These are phyloP conservation scores for Drosophila mayaguana DNA, from an alignment of 2,888 invertebrate genomes.

Conservation along the genomic window DNA sequence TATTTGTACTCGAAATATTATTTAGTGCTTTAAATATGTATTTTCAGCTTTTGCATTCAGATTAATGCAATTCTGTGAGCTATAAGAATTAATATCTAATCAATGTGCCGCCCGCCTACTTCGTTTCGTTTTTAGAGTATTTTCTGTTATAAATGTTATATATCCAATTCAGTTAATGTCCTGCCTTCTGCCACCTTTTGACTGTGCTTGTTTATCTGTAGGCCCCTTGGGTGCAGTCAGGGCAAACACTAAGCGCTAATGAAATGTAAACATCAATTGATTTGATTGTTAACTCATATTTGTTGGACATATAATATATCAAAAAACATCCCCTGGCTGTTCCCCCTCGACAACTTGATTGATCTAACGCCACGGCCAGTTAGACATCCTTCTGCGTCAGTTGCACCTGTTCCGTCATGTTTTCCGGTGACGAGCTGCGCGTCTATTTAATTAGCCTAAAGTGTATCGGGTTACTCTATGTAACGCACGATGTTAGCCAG, in stretches of 20 bases:
- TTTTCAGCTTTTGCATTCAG: no score
- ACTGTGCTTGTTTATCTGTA: neutral
- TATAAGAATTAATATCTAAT: no score
- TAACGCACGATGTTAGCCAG: slow-evolving; percentile 21
- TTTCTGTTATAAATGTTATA: no score
- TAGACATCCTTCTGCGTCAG: slow-evolving; percentile 4
- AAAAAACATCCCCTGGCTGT: neutral
- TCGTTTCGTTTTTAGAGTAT: no score
- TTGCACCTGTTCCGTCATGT: slow-evolving; percentile 48
- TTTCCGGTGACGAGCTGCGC: slow-evolving; percentile 57
- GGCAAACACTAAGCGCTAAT: slow-evolving; percentile 8
- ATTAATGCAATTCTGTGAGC: no score
- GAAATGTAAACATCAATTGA: slow-evolving; percentile 29
- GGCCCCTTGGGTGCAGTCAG: slow-evolving; percentile 2
- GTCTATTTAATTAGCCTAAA: slow-evolving; percentile 65
- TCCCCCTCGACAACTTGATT: slow-evolving; percentile 11
- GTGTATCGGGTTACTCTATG: slow-evolving; percentile 61
- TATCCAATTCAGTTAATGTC: neutral
- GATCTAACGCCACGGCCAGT: neutral
- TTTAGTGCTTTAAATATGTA: no score
- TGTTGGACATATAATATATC: neutral
- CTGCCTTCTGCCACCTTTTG: no score
- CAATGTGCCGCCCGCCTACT: no score
- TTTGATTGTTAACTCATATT: slow-evolving; percentile 19
- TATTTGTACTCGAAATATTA: neutral